Percentiles rank a stretch among this genome's conserved stretches.
Conservation (phyloP, 2,113 vertebrate genomes). For the Microcebus lehilahytsara region DNA sequence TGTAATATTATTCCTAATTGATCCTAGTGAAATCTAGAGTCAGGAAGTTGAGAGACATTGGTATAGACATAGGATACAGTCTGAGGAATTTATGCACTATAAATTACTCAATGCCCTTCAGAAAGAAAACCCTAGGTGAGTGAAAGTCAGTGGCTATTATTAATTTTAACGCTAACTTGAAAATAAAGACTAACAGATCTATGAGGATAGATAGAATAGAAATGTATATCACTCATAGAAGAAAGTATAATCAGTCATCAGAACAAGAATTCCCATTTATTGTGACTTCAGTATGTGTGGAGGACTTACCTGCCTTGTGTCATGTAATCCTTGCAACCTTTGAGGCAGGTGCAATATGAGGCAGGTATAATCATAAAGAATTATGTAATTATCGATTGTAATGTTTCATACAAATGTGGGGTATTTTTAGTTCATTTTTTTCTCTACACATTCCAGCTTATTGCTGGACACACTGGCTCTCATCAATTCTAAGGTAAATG, state of each 20-base stretch:
- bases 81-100: background rate
- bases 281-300: background rate
- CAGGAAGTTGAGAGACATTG: background rate
- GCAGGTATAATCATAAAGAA: background rate
- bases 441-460: background rate
- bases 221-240: background rate
- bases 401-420: background rate
- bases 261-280: background rate
- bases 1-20: background rate
- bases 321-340: background rate
- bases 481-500: background rate
- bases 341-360: background rate
- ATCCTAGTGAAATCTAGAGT: constrained; percentile 14
- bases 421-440: background rate
- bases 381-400: background rate
- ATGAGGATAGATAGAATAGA: background rate
- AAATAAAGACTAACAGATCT: background rate
- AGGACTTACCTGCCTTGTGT: background rate
- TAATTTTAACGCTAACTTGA: background rate
- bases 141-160: background rate
- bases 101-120: background rate
- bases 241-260: background rate
- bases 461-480: background rate
- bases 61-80: background rate
- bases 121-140: background rate